Base-by-base conservation (phyloP, 2,797 vertebrate species). In the Schizopygopsis malacanthus region DNA sequence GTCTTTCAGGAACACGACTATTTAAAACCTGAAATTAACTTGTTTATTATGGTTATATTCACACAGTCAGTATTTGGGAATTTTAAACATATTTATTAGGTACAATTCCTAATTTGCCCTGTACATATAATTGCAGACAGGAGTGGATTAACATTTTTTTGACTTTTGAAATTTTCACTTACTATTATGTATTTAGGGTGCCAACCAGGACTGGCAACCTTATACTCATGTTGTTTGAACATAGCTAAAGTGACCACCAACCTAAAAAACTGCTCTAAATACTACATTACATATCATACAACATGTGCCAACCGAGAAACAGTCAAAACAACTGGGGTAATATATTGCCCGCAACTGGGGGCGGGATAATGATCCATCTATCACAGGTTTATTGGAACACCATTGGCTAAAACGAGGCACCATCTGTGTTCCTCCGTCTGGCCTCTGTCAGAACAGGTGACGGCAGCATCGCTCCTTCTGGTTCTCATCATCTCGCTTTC, bases 401-500 rank as follows among this genome's bases (percentile, higher is more conserved):
- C 73, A 86, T 82, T 86, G 84, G 87, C 75, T 54, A 20, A 45
- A 71, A 83, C 15, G 47, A 50, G 15, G 69, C 75, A 71, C 89
- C 89, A 88, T 90, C 89, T 90, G 89, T 70, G 82, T 81, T 82
- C 67, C 39, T 37, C 84, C 83, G 45, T 90, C 83, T 90, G 87
- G 89, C 81, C 28, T 43, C 67, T 65, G 87, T 84, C 79, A 70
- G 69, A 86, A 52, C 80, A 90, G 81, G 87, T 83, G 87, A 90
- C 39, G 50, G 83, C 85, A 67, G 73, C 73, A 79, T 63, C 78
- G 3, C 67, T 90, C 89, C 83, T 90, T 85, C 87, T 90, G 89
- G 77, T 84, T 82, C 85, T 72, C 82, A 78, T 87, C 56, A 45
- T 47, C 63, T 76, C 61, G 16, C 72, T 54, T 22, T 41, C 88